A percentile compares a stretch with the other conserved stretches of the same genome.
These are phyloP conservation scores for Malaclemys terrapin DNA, from an alignment of 2,113 vertebrate species.

Conservation along the genomic window DNA sequence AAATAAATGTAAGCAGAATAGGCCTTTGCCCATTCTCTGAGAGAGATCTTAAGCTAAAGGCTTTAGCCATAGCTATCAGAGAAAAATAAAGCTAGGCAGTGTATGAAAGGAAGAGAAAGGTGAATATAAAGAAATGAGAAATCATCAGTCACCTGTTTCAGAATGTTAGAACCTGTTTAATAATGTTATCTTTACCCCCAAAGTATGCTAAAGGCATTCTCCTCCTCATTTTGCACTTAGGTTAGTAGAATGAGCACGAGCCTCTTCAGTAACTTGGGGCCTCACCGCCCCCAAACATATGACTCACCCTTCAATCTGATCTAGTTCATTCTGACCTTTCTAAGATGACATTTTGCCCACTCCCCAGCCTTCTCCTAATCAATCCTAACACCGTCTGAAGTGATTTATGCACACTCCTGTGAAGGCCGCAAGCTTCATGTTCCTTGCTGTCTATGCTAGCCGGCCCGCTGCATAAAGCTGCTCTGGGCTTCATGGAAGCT, in stretches of 20 bases:
- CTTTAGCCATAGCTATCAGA: background rate
- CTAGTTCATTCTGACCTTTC: background rate
- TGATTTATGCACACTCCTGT: background rate
- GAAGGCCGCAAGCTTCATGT: background rate
- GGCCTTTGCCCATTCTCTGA: background rate
- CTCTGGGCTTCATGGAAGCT: background rate
- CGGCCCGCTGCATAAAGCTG: background rate
- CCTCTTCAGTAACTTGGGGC: background rate
- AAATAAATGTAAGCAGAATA: background rate
- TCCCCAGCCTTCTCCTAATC: background rate
- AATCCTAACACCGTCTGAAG: background rate
- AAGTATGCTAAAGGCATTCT: background rate
- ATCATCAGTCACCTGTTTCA: background rate
- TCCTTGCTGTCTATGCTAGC: background rate
- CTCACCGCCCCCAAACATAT: background rate
- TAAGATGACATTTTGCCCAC: background rate
- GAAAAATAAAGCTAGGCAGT: background rate
- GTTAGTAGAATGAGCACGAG: background rate
- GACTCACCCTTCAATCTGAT: background rate
- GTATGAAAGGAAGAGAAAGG: background rate
- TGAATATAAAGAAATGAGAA: background rate
- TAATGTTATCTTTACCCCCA: background rate
- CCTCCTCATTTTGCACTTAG: background rate
- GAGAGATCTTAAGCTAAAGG: background rate
- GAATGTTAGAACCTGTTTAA: background rate